Conservation (phyloP, 2,113 vertebrate species). For the Epinephelus moara region DNA sequence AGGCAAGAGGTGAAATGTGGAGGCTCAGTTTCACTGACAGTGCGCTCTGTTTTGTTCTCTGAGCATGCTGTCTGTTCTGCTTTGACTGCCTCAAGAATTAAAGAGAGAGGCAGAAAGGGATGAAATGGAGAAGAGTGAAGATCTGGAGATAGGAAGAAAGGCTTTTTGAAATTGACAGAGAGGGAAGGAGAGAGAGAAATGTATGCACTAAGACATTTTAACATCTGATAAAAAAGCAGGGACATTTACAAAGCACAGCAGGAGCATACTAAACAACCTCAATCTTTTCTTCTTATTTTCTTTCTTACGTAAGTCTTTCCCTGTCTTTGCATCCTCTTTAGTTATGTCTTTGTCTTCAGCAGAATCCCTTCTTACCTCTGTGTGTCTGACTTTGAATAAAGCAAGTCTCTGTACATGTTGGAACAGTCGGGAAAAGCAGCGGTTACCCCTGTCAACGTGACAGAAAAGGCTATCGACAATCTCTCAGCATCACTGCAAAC, state of each 20-base stretch:
- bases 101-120: conserved; percentile 42
- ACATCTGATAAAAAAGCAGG: conserved; percentile 53
- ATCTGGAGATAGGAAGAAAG: conserved; percentile 47
- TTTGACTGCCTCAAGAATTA: conserved; percentile 61
- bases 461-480: neutral
- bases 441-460: conserved; percentile 14
- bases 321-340: conserved; percentile 26
- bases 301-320: conserved; percentile 12
- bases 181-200: conserved; percentile 13
- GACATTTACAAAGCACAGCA: conserved; percentile 47
- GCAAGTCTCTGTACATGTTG: neutral
- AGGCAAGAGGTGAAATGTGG: conserved; percentile 52
- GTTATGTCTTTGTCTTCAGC: conserved; percentile 5
- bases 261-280: conserved; percentile 42
- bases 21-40: conserved; percentile 48
- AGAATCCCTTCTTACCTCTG: neutral
- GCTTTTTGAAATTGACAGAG: conserved; percentile 48
- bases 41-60: conserved; percentile 53
- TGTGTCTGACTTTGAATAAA: conserved; percentile 29
- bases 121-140: conserved; percentile 53
- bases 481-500: conserved; percentile 15
- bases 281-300: neutral
- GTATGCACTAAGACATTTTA: conserved; percentile 30
- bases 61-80: conserved; percentile 46
- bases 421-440: conserved; percentile 2